Percentiles rank a stretch among this genome's conserved stretches.
These are phyloP conservation scores for Spinibarbus caldwelli DNA, from an alignment of 2,797 vertebrate genomes.

Conservation along the genomic window DNA sequence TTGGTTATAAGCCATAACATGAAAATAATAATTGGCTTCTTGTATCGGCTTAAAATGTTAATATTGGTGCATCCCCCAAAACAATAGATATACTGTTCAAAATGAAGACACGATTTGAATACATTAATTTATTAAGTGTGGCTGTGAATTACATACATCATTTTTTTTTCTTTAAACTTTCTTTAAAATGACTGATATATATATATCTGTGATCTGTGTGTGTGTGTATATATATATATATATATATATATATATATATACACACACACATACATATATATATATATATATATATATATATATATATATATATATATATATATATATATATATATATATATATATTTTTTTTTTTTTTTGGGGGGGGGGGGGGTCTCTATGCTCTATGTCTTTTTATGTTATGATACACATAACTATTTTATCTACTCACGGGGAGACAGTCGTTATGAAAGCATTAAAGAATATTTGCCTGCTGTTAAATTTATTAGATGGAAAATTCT, in stretches of 20 bases:
- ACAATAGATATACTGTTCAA: neutral
- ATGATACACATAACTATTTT: slow-evolving; percentile 59
- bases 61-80: neutral
- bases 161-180: neutral
- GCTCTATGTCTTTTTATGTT: slow-evolving; percentile 56
- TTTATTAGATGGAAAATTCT: slow-evolving; percentile 66
- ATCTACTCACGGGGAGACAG: slow-evolving; percentile 54
- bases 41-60: neutral
- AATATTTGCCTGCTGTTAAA: slow-evolving; percentile 67
- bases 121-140: neutral
- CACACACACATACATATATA: no score
- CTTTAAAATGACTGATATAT: no score
- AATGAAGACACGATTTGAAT: neutral
- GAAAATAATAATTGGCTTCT: neutral
- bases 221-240: no score
- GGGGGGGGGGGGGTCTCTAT: no score
- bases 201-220: no score
- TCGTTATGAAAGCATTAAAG: slow-evolving; percentile 62
- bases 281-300: no score
- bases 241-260: no score
- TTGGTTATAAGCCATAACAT: neutral
- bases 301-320: no score
- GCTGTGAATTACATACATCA: neutral
- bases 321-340: neutral
- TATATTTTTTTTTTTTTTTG: neutral